Base-by-base conservation (phyloP, 2,888 invertebrate genomes). In the Caenorhabditis parvicauda region DNA sequence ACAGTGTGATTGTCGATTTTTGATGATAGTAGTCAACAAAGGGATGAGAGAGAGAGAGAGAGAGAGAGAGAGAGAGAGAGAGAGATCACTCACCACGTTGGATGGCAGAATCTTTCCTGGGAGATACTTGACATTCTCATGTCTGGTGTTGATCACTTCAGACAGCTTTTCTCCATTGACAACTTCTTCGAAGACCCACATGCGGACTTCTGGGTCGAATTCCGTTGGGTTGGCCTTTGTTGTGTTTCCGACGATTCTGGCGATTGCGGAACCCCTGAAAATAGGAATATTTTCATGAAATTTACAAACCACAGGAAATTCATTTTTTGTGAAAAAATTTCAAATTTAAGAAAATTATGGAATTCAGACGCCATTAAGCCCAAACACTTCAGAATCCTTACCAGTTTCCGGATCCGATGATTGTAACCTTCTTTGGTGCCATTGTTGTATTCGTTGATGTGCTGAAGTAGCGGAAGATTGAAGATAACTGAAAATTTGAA, bases 81-180 rank as follows among this genome's bases (percentile, higher is more conserved):
- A n/a, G n/a, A n/a, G 49, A 32, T 12, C 19, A 88, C 92, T 88
- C 86, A 95, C 95, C 84, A 96, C 91, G 87, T 95, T 96, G 22
- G 87, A 84, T 27, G 96, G 95, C 57, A 98, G 83, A 83, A 88
- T 90, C 82, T 91, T 90, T 42, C 94, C 95, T 28, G 94, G 94
- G 68, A 98, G 86, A 85, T 98, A 98, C 86, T 96, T 96, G 14
- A 95, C 89, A 85, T 98, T 98, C 84, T 95, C 95, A 82, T 98
- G 95, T 4, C 90, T 89, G 80, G 90, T 89, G 85, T 98, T 98
- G 81, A 98, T 98, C 70, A 96, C 94, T 84, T 98, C 96, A 46
- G 94, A 94, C 65, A 98, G 85, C 82, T 96, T 98, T 81, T 88
- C 88, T 14, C 92, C 92, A 72, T 94, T 88, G 71, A 96, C 88